phyloP scores from a whole-genome alignment of 2,113 vertebrate genomes.

The Barnardius zonarius region DNA sequence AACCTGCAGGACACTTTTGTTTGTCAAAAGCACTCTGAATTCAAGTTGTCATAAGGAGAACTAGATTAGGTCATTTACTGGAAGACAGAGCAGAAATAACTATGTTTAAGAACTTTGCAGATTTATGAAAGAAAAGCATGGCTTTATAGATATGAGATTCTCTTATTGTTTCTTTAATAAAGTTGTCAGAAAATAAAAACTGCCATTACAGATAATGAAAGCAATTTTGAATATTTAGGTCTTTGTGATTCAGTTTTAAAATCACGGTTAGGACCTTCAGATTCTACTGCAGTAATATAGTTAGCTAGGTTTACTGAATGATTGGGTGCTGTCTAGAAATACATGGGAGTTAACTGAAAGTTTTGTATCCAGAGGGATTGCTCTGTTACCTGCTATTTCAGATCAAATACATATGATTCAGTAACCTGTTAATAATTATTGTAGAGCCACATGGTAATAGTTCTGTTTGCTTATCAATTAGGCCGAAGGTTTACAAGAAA shows the following conservation, averaged over 20 bases:
- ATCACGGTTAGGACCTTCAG: background rate
- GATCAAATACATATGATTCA: background rate
- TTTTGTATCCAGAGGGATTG: background rate
- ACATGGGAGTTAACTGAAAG: background rate
- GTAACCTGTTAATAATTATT: background rate
- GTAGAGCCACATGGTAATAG: background rate
- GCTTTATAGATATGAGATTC: background rate
- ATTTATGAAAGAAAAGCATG: background rate
- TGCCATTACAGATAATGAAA: background rate
- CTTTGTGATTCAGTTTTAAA: background rate
- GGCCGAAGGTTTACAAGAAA: background rate
- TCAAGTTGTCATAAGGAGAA: background rate
- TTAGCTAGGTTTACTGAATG: background rate
- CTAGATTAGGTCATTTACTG: background rate
- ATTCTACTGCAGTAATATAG: background rate
- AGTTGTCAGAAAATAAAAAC: background rate
- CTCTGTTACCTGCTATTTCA: background rate
- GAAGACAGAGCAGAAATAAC: background rate
- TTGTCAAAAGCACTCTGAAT: background rate
- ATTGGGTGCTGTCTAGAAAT: background rate
- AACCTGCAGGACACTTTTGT: background rate
- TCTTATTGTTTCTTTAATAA: background rate
- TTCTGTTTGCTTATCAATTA: constrained; percentile 27
- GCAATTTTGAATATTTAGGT: background rate
- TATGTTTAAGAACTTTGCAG: background rate